Base-by-base conservation (phyloP, 2,888 invertebrate genomes). In the Clitarchus hookeri region DNA sequence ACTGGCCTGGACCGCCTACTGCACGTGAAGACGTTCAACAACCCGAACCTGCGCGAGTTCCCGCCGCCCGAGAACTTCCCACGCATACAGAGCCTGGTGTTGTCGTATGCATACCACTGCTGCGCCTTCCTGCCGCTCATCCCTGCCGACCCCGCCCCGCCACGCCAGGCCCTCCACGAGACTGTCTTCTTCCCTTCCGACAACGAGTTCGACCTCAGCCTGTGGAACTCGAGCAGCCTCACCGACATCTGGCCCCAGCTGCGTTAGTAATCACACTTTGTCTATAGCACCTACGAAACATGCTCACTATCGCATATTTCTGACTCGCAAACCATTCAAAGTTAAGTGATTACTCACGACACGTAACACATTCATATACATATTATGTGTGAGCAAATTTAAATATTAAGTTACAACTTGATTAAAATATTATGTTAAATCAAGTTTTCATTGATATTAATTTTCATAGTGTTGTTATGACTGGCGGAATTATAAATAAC, bases 21-120 rank as follows among this genome's bases (percentile, higher is more conserved):
- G 82, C 97, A 97, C 90, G 93, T 98, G 89, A 98, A 98, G 92
- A 97, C 97, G 53, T 98, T 97, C 93, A 97, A 98, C 92, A 98
- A 98, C 93, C 97, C 97, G 0, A 94, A 95, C 89, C 93, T 98
- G 88, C 93, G 95, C 80, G 96, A 97, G 90, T 98, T 98, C 91
- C 98, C 98, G 53, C 94, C 96, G 0, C 97, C 98, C 0, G 96
- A 96, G 88, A 93, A 95, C 85, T 97, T 98, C 92, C 98, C 98
- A 0, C 93, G 96, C 65, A 96, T 98, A 88, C 95, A 96, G 92
- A 96, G 95, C 19, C 93, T 98, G 90, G 95, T 97, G 79, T 92
- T 98, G 78, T 97, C 98, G 0, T 98, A 98, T 92, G 98, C 98
- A 88, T 99, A 98, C 92, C 98, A 99, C 91, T 99, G 98, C 92